Evolutionary conservation across 2,888 invertebrate species (phyloP).

Genomic region (Busseola fusca): DNA sequence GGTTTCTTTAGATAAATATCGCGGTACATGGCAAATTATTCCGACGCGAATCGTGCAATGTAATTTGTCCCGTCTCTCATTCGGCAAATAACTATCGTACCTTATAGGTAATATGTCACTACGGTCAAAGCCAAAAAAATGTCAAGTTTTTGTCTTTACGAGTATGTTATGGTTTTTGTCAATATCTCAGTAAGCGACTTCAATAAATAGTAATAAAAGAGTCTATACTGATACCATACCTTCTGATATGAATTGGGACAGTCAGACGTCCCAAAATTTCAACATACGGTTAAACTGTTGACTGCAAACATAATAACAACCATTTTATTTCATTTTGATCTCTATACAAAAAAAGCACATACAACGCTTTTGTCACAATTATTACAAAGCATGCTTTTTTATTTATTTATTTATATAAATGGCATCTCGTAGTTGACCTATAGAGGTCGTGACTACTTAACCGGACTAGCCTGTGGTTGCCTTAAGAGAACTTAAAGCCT

Average conservation of each 20-base stretch:
- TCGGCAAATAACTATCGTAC: not conserved
- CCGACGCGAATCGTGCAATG: not conserved
- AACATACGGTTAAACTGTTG: too few relatives aligned
- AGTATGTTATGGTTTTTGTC: not conserved
- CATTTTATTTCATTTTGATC: conserved; percentile 3
- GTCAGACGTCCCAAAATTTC: too few relatives aligned
- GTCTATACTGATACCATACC: not conserved
- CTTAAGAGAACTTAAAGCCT: too few relatives aligned
- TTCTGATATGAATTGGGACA: not conserved
- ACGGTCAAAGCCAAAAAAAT: rapidly evolving
- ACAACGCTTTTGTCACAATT: conserved; percentile 37
- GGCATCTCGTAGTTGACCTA: too few relatives aligned
- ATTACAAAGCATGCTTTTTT: conserved; percentile 31
- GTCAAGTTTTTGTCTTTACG: too few relatives aligned
- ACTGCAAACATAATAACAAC: too few relatives aligned
- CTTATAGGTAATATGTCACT: not conserved
- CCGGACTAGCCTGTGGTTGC: too few relatives aligned
- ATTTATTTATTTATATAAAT: too few relatives aligned
- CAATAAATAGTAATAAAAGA: not conserved
- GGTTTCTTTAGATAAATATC: not conserved
- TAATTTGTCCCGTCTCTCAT: not conserved
- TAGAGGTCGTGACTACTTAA: too few relatives aligned
- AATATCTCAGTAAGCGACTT: not conserved
- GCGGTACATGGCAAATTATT: not conserved
- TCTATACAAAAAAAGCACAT: conserved; percentile 11